Evolutionary conservation across 1,140 invertebrate genomes (phyloP).

Genomic region (Panagrolaimus sp.): DNA sequence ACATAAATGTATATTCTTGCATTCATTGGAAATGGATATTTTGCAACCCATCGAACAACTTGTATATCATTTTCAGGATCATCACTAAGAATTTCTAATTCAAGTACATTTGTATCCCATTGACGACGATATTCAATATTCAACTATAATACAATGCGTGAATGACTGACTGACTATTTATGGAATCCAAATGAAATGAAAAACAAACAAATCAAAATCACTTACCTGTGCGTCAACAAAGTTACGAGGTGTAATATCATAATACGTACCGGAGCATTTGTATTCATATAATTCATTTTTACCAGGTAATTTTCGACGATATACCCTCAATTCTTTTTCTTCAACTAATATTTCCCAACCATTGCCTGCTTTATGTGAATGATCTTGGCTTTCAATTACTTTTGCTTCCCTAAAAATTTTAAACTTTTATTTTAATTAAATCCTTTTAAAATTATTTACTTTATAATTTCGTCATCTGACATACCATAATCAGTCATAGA

Average conservation of each 20-base stretch:
- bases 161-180: neutral
- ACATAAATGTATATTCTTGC: slow-evolving; percentile 37
- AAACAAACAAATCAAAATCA: neutral
- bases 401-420: neutral
- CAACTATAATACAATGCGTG: slow-evolving; percentile 16
- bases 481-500: slow-evolving; percentile 1
- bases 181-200: too few relatives aligned
- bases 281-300: slow-evolving; percentile 29
- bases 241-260: slow-evolving; percentile 27
- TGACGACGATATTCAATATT: slow-evolving; percentile 31
- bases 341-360: slow-evolving; percentile 30
- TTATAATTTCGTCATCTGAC: neutral
- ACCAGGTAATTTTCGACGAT: slow-evolving; percentile 19
- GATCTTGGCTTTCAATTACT: neutral
- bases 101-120: slow-evolving; percentile 35
- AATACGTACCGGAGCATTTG: slow-evolving; percentile 28
- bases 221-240: slow-evolving; percentile 21
- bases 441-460: neutral
- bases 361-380: neutral
- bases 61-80: slow-evolving; percentile 21
- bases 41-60: slow-evolving; percentile 36
- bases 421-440: neutral
- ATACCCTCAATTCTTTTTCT: slow-evolving; percentile 25
- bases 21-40: slow-evolving; percentile 39
- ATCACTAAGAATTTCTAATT: slow-evolving; percentile 28